phyloP scores from a whole-genome alignment of 2,113 vertebrate species.

The Origma solitaria region DNA sequence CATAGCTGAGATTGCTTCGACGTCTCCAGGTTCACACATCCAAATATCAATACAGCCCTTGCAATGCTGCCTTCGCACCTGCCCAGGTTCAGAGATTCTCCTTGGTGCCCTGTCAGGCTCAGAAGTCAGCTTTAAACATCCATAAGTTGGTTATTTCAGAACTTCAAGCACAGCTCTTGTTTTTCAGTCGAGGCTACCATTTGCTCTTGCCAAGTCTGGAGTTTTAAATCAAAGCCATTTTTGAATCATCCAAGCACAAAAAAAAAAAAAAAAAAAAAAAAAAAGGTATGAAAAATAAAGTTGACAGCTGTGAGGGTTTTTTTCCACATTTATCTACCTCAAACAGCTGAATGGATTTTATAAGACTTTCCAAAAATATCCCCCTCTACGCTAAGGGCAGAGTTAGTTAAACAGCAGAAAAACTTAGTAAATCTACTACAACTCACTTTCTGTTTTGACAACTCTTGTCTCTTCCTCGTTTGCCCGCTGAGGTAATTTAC shows the following conservation, averaged over 20 bases:
- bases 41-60: background rate
- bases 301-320: constrained; percentile 39
- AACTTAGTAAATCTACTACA: constrained; percentile 26
- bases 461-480: background rate
- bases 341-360: constrained; percentile 53
- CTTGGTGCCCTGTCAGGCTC: background rate
- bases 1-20: rapidly evolving
- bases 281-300: background rate
- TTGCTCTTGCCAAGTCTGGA: constrained; percentile 6
- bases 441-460: constrained; percentile 31
- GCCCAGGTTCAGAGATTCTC: background rate
- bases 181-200: background rate
- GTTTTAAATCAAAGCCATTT: constrained; percentile 48
- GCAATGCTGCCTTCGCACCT: background rate
- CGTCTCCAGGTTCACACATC: background rate
- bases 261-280: background rate
- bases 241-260: background rate
- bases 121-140: background rate
- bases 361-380: constrained; percentile 59
- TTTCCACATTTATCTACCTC: constrained; percentile 55
- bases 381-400: background rate
- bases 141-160: background rate
- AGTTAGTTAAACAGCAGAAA: constrained; percentile 37
- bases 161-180: background rate
- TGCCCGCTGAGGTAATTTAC: background rate